Base-by-base conservation (phyloP, 2,797 vertebrate genomes). In the Tokudaia muenninki region DNA sequence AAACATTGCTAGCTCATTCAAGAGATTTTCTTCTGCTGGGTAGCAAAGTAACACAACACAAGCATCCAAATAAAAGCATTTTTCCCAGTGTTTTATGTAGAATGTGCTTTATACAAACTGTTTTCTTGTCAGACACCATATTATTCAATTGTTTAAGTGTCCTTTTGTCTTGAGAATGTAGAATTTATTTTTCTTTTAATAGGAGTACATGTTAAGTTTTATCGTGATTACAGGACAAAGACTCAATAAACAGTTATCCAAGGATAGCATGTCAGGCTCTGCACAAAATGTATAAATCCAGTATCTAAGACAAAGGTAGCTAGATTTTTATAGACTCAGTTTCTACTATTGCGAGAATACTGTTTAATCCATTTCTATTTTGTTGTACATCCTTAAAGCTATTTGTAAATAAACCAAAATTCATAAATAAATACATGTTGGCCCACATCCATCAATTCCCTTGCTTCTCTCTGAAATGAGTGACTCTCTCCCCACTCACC, bases 341-440 rank as follows among this genome's bases (percentile, higher is more conserved):
- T 88, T 26, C 41, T 83, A 70, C 90, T 61, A 70, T 79, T 83
- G 44, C 1, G 59, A 57, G 7, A 16, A 59, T 83, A 90, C 63
- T 44, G 52, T 34, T 59, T 77, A 87, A 95, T 88, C 19, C 31
- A 80, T 91, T 94, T 92, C 41, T 84, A 55, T 96, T 88, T 86
- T 57, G 22, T 91, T 41, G 24, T 44, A 55, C 14, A 55, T 52
- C 22, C 37, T 91, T n/a, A 55, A 2, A 63, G 4, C 22, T 22
- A 29, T 88, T 84, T 72, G 67, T 44, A 41, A 6, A n/a, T 50
- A 13, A 80, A 67, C 75, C 87, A 13, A 75, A 59, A 86, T 74
- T 83, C 59, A 57, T 82, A 93, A 90, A 57, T 82, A 93, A 88
- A 57, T 61, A 57, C 12, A 10, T 41, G 1, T 70, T 96, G 80